These are phyloP conservation scores for Drosophila hydei DNA, from an alignment of 1,140 invertebrate species.

Conservation along the genomic window DNA sequence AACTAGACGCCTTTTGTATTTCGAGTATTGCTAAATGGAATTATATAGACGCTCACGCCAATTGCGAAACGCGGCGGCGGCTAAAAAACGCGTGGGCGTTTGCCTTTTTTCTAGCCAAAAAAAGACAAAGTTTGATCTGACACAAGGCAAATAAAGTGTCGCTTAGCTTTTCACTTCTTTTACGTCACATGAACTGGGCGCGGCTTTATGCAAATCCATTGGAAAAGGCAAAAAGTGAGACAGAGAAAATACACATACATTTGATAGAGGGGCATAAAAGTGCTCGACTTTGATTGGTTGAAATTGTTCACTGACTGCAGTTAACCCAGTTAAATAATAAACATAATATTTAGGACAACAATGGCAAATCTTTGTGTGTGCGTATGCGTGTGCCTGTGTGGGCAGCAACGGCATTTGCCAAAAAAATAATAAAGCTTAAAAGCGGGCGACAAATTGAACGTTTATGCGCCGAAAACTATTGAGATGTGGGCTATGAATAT, in stretches of 20 bases:
- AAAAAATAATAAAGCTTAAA: constrained; percentile 29
- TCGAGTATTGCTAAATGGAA: constrained; percentile 65
- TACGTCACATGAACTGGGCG: constrained; percentile 42
- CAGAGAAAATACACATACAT: constrained; percentile 34
- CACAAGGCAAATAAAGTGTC: constrained; percentile 26
- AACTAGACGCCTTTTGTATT: constrained; percentile 72
- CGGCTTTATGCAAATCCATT: constrained; percentile 70
- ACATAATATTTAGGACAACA: constrained; percentile 49
- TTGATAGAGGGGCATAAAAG: constrained; percentile 50
- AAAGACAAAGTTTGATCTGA: background rate
- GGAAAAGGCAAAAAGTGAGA: constrained; percentile 47
- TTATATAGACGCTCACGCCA: constrained; percentile 79
- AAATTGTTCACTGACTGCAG: constrained; percentile 44
- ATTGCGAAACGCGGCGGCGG: constrained; percentile 63
- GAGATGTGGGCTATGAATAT: background rate
- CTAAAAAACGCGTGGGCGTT: constrained; percentile 28
- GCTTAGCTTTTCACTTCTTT: constrained; percentile 58
- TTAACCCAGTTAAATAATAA: constrained; percentile 63
- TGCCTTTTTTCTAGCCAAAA: constrained; percentile 30
- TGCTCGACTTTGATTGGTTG: constrained; percentile 46
- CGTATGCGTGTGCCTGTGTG: constrained; percentile 19
- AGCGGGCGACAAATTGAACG: constrained; percentile 18
- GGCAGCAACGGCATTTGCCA: constrained; percentile 44
- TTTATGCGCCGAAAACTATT: constrained; percentile 18
- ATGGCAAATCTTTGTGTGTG: constrained; percentile 5